Conservation (phyloP, 1,140 invertebrate species). For the Nasonia longicornis region DNA sequence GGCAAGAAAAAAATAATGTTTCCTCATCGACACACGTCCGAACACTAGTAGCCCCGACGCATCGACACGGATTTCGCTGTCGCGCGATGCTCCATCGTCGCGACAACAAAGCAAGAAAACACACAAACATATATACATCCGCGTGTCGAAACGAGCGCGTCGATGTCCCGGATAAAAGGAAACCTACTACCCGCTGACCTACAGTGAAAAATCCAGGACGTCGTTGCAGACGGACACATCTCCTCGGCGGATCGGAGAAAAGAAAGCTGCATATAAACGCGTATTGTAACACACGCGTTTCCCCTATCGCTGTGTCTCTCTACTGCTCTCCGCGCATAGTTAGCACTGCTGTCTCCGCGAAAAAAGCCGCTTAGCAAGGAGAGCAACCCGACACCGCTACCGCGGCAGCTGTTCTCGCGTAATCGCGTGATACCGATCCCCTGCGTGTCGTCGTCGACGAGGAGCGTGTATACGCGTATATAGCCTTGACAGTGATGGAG, state of each 20-base stretch:
- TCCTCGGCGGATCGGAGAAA: background rate
- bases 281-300: background rate
- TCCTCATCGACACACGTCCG: background rate
- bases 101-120: background rate
- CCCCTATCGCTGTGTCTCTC: background rate
- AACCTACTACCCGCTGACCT: background rate
- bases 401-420: conserved; percentile 2
- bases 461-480: background rate
- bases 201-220: conserved; percentile 15
- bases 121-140: background rate
- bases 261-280: background rate
- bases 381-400: background rate
- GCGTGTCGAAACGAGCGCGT: background rate
- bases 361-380: conserved; percentile 7
- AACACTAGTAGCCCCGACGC: background rate
- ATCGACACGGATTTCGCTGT: background rate
- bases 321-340: no score
- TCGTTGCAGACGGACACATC: background rate
- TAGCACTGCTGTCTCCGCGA: background rate
- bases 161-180: background rate
- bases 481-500: conserved; percentile 10
- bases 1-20: background rate
- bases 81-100: background rate
- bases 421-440: background rate
- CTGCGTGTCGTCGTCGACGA: background rate